These are phyloP conservation scores for Cerastis rubricosa DNA, from an alignment of 2,888 invertebrate species.

Conservation along the genomic window DNA sequence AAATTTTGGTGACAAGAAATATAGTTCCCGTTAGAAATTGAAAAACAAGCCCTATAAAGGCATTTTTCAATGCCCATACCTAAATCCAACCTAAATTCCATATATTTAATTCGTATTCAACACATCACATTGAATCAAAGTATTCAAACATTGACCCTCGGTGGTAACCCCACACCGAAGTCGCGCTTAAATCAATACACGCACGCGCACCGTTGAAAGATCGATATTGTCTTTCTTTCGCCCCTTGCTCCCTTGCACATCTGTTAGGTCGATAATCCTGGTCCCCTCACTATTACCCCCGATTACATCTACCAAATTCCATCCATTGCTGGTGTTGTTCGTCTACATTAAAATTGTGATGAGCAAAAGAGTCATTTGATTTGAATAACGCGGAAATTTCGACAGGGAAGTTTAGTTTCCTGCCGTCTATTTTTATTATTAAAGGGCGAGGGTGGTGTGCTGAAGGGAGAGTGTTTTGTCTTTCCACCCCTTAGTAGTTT, in stretches of 20 bases:
- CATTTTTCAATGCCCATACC: not conserved
- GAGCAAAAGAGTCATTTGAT: conserved; percentile 19
- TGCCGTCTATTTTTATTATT: conserved; percentile 66
- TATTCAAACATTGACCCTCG: conserved; percentile 47
- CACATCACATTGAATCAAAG: conserved; percentile 52
- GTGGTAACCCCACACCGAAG: conserved; percentile 74
- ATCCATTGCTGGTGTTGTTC: conserved; percentile 37
- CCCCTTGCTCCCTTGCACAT: conserved; percentile 81
- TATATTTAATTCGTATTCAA: conserved; percentile 42
- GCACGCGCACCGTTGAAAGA: conserved; percentile 81
- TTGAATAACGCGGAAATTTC: not conserved
- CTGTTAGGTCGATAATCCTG: conserved; percentile 73
- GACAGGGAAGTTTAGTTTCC: conserved; percentile 45
- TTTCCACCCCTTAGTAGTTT: conserved; percentile 38
- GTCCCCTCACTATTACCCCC: conserved; percentile 32
- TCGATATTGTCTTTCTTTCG: conserved; percentile 87
- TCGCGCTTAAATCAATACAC: conserved; percentile 79
- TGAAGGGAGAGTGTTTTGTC: conserved; percentile 64
- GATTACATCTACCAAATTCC: not conserved
- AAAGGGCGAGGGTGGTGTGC: conserved; percentile 65
- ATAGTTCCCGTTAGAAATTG: no score
- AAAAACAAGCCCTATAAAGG: not conserved
- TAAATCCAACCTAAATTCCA: not conserved
- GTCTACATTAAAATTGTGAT: not conserved
- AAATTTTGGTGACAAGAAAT: no score